Percentiles rank a stretch among this genome's conserved stretches.
Evolutionary conservation across 2,113 vertebrate species (phyloP).

Genomic region (Mastomys natalensis): DNA sequence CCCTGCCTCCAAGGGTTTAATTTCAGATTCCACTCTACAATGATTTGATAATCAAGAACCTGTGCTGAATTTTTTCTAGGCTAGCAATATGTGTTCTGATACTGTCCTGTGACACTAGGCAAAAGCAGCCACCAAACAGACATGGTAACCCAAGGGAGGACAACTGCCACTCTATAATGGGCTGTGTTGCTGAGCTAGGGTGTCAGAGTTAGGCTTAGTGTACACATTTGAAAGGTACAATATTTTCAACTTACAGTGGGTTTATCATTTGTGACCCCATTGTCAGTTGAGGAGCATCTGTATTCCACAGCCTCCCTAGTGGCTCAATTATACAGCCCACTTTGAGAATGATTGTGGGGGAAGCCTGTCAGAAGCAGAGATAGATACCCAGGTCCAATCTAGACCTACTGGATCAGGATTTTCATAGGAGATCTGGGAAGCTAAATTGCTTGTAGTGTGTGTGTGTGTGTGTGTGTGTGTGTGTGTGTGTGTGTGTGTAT

Average conservation of each 20-base stretch:
- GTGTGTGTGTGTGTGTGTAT: not conserved
- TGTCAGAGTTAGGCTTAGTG: not conserved
- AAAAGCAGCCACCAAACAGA: not conserved
- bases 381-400: not conserved
- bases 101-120: not conserved
- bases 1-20: not conserved
- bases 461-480: not conserved
- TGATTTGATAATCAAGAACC: no score
- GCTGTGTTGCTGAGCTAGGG: not conserved
- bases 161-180: not conserved
- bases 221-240: not conserved
- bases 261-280: not conserved
- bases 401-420: not conserved
- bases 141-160: no score
- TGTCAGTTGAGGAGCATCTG: not conserved
- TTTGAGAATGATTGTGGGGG: not conserved
- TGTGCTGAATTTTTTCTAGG: no score
- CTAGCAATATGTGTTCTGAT: not conserved
- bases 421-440: not conserved
- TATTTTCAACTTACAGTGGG: not conserved
- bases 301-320: not conserved
- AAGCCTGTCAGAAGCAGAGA: not conserved
- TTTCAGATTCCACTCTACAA: not conserved
- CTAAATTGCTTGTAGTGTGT: not conserved
- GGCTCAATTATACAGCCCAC: no score